A percentile compares a stretch with the other conserved stretches of the same genome.
These are phyloP conservation scores for Chrysolina oricalcia DNA, from an alignment of 2,888 invertebrate species.

Conservation along the genomic window DNA sequence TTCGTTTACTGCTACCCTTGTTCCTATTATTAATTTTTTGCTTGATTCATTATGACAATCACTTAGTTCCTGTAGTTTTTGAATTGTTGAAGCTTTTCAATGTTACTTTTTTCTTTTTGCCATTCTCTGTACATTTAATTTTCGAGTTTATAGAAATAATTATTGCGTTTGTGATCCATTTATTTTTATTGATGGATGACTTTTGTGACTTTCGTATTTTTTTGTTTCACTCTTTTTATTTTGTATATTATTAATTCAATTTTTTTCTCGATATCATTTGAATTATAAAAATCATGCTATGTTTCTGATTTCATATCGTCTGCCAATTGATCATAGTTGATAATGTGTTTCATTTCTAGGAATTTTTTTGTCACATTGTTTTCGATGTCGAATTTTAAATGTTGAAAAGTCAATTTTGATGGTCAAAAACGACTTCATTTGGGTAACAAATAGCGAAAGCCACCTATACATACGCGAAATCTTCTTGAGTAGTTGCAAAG, in stretches of 20 bases:
- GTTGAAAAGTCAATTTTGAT: too few species aligned
- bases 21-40: background rate
- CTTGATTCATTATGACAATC: too few species aligned
- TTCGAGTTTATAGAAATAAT: background rate
- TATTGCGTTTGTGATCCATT: background rate
- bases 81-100: background rate
- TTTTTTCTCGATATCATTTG: background rate
- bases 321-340: slow-evolving; percentile 10
- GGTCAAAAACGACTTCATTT: too few species aligned
- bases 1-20: background rate
- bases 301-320: background rate
- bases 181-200: background rate
- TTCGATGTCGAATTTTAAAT: background rate
- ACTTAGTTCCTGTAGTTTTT: too few species aligned
- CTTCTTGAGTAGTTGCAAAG: too few species aligned
- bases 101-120: background rate
- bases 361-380: background rate
- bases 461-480: too few species aligned
- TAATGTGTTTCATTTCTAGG: background rate
- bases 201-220: background rate
- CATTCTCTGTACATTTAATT: background rate
- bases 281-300: background rate
- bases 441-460: too few species aligned
- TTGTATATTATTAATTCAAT: background rate
- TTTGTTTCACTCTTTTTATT: background rate